Evolutionary conservation across 2,113 vertebrate species (phyloP), one percentile per base, ranked within the genome.

Genomic region (Laticauda colubrina): DNA sequence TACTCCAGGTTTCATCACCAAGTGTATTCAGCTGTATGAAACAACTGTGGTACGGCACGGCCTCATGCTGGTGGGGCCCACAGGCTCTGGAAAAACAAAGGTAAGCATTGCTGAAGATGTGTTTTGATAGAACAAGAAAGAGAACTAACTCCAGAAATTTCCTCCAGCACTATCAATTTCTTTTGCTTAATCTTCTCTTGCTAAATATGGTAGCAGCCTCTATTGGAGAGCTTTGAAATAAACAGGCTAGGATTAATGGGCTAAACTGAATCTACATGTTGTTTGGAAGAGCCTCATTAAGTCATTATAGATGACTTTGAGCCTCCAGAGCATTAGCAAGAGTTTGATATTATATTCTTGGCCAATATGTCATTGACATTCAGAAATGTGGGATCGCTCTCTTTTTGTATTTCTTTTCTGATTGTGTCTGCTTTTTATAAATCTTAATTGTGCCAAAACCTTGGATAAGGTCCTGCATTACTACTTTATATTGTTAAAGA

Each of bases 1-100:
- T 92, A 5, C 89, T 81, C 3, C 96, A 99, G 99, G 97, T 90
- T 99, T 98, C 96, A 97, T 99, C 81, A 98, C 95, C 92, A 99
- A 99, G 95, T 98, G 98, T 91, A 98, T 99, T 96, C 99, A 99
- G 94, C 97, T 99, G 7, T 99, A 98, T 1, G 98, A 99, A 97
- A 99, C 98, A 93, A 98, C 98, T 0, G 98, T 98, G 93, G 98
- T 99, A 91, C 97, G 98, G 87, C 99, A 99, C 0, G 98, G 99
- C 85, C 96, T 99, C 93, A 99, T 99, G 98, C 96, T 99, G 54
- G 98, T 99, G 5, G 98, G 99, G 85, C 98, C 98, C 14, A 95
- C 98, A 1, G 99, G 98, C 94, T 99, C 99, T 4, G 99, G 98
- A 55, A 99, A 99, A 96, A 99, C 98, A 51, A 98, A 98, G 90